These are phyloP conservation scores for Xanthorhoe spadicearia DNA, from an alignment of 2,888 invertebrate species.

Conservation along the genomic window DNA sequence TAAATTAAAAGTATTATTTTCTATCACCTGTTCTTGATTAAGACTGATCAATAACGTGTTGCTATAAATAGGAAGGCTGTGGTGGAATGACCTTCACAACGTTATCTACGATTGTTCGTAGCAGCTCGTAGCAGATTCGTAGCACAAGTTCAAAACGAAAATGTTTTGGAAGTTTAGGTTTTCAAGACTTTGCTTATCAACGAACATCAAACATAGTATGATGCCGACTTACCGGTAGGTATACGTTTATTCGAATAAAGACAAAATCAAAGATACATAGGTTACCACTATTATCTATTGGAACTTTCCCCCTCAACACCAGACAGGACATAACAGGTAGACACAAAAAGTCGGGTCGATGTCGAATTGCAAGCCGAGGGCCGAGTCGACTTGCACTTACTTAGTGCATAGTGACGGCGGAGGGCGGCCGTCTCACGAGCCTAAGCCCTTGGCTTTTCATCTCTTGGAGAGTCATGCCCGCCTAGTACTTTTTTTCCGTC, in stretches of 20 bases:
- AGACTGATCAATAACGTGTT: background rate
- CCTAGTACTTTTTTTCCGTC: conserved; percentile 51
- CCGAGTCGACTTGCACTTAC: conserved; percentile 64
- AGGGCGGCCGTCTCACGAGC: conserved; percentile 61
- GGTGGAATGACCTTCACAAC: background rate
- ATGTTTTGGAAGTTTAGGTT: background rate
- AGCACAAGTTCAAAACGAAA: background rate
- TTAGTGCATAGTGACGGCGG: conserved; percentile 69
- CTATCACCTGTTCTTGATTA: background rate
- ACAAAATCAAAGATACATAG: background rate
- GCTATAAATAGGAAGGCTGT: background rate
- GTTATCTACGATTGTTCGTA: conserved; percentile 6
- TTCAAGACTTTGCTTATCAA: too few species aligned
- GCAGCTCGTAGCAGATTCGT: conserved; percentile 8
- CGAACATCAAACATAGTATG: too few species aligned
- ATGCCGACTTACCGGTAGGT: too few species aligned
- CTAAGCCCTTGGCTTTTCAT: conserved; percentile 49
- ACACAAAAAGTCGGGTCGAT: conserved; percentile 71
- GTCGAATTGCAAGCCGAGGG: conserved; percentile 53
- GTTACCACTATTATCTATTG: conserved; percentile 21
- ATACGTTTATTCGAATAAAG: too few species aligned
- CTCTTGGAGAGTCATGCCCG: conserved; percentile 47
- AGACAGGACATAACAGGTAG: conserved; percentile 45
- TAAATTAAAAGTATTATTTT: too few species aligned
- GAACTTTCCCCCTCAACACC: conserved; percentile 35